Percentiles rank a stretch among this genome's conserved stretches.
Conservation (phyloP, 2,888 invertebrate species). For the Dendrolimus houi region DNA sequence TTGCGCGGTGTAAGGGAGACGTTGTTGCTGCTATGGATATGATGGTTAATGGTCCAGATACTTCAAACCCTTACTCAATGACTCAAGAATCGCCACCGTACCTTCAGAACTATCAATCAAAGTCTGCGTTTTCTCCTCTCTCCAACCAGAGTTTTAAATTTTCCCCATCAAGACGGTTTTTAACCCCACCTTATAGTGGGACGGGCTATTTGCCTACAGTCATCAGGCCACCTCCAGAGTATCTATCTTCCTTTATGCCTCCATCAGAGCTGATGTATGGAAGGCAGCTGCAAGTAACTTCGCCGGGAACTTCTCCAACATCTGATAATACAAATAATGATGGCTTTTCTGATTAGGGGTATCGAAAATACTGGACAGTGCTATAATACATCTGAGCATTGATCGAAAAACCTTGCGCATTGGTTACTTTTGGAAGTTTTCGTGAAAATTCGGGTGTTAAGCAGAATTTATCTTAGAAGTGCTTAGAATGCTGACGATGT, state of each 20-base stretch:
- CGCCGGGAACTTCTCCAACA: conserved; percentile 67
- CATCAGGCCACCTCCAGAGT: conserved; percentile 75
- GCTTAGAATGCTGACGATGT: too few species aligned
- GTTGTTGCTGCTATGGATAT: conserved; percentile 95
- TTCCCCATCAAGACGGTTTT: conserved; percentile 84
- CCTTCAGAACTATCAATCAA: conserved; percentile 69
- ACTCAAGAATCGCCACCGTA: conserved; percentile 65
- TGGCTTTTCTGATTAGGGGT: conserved; percentile 66
- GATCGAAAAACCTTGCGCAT: neutral
- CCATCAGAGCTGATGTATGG: conserved; percentile 67
- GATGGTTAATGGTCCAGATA: conserved; percentile 81
- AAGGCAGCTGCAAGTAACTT: conserved; percentile 58
- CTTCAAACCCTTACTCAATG: conserved; percentile 46
- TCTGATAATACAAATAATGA: conserved; percentile 71
- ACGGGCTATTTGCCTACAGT: conserved; percentile 90
- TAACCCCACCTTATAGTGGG: conserved; percentile 89
- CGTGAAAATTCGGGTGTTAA: neutral
- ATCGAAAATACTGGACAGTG: conserved; percentile 31
- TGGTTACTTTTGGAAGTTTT: neutral
- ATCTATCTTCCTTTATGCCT: conserved; percentile 61
- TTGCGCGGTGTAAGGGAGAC: conserved; percentile 91
- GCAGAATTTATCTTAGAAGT: too few species aligned
- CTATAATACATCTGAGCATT: conserved; percentile 10
- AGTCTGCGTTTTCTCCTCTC: conserved; percentile 88
- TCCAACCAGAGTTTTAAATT: conserved; percentile 78